A percentile compares a stretch with the other conserved stretches of the same genome.
phyloP scores from a whole-genome alignment of 53 echinoderm and acorn worm species.

The Holothuria scabra region DNA sequence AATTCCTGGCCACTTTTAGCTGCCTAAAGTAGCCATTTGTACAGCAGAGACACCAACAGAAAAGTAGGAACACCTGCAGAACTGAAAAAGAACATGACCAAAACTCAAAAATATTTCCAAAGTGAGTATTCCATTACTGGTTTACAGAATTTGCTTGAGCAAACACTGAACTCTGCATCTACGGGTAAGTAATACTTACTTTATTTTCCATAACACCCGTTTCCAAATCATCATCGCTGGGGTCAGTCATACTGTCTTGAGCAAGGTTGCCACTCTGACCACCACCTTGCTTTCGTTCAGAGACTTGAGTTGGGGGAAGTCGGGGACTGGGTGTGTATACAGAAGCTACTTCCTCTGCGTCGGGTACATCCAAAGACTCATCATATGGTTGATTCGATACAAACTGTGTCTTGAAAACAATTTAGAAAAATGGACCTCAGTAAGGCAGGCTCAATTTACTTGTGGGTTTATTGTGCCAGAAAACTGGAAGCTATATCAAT shows the following conservation, averaged over 20 bases:
- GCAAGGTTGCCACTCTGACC: constrained; percentile 45
- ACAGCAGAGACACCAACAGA: no score
- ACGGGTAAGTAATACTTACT: constrained; percentile 41
- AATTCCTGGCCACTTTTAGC: no score
- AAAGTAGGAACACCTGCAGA: no score
- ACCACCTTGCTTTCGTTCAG: constrained; percentile 12
- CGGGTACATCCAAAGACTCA: constrained; percentile 95
- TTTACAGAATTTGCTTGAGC: no score
- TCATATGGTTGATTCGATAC: constrained; percentile 97
- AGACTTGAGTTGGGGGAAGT: constrained; percentile 54
- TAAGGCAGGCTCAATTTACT: no score
- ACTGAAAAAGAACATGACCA: no score
- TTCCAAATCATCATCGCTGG: constrained; percentile 88
- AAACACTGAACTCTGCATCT: no score
- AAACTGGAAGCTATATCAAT: no score
- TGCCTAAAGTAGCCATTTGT: no score
- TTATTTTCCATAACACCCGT: constrained; percentile 91
- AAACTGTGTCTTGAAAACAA: constrained; percentile 67
- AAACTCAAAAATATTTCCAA: no score
- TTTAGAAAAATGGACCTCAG: neutral
- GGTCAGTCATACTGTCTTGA: constrained; percentile 73
- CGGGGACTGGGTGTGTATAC: constrained; percentile 93
- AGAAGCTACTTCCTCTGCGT: constrained; percentile 98
- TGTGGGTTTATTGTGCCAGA: no score
- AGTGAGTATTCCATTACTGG: no score